These are phyloP conservation scores for Nesospiza acunhae DNA, from an alignment of 2,113 vertebrate species.

Conservation along the genomic window DNA sequence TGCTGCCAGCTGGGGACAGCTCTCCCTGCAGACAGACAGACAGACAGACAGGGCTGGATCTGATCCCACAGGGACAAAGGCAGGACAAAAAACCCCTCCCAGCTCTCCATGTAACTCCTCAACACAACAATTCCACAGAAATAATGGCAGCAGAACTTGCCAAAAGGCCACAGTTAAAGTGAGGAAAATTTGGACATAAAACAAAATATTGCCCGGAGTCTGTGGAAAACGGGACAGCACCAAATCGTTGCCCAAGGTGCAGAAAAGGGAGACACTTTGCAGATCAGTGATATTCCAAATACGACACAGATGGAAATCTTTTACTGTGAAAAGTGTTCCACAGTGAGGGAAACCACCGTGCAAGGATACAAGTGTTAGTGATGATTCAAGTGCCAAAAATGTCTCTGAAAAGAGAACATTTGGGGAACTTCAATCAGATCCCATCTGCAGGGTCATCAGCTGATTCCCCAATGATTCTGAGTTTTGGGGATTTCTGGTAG, in stretches of 20 bases:
- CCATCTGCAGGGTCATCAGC: background rate
- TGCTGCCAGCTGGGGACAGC: background rate
- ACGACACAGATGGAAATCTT: background rate
- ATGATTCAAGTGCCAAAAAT: background rate
- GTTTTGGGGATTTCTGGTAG: background rate
- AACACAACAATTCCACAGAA: background rate
- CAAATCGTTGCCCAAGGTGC: background rate
- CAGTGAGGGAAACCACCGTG: accelerated
- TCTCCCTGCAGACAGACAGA: background rate
- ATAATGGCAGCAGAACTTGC: background rate
- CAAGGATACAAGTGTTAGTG: background rate
- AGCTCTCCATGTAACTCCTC: background rate
- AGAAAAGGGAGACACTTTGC: background rate
- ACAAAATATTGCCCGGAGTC: background rate
- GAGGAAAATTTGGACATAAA: background rate
- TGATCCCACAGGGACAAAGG: background rate
- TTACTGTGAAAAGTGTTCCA: background rate
- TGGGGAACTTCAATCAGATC: background rate
- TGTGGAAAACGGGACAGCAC: background rate
- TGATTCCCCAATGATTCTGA: background rate
- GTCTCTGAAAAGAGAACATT: background rate
- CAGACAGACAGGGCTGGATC: background rate
- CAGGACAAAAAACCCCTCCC: background rate
- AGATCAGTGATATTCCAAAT: background rate
- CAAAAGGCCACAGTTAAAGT: background rate